A percentile compares a stretch with the other conserved stretches of the same genome.
Evolutionary conservation across 1,140 invertebrate species (phyloP).

Genomic region (Solenopsis invicta): DNA sequence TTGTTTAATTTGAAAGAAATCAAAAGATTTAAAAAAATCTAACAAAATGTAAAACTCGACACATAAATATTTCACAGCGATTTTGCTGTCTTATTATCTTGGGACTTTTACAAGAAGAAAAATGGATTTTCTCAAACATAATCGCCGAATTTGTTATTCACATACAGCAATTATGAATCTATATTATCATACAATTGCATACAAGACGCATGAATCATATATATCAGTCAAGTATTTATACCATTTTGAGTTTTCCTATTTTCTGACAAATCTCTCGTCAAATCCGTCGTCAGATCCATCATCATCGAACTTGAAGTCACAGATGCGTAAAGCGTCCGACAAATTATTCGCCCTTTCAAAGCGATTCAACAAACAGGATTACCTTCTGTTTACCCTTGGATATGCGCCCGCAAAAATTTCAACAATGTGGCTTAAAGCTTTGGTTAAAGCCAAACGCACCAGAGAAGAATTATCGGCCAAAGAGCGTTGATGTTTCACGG

Average conservation of each 20-base stretch:
- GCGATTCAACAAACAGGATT: constrained; percentile 13
- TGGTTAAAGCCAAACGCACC: not conserved
- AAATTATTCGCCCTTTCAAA: constrained; percentile 3
- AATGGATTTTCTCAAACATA: constrained; percentile 1
- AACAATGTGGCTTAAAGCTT: not conserved
- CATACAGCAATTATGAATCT: not conserved
- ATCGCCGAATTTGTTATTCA: constrained; percentile 7
- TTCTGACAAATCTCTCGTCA: not conserved
- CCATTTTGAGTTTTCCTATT: not conserved
- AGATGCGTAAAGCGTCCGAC: not conserved
- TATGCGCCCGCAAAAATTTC: not conserved
- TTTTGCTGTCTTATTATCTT: not conserved
- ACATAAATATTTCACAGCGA: constrained; percentile 11
- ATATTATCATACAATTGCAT: constrained; percentile 24
- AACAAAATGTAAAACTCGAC: not conserved
- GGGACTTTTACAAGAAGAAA: not conserved
- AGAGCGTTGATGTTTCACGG: constrained; percentile 31
- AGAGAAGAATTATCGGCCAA: not conserved
- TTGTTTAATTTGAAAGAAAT: not conserved
- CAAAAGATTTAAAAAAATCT: not conserved
- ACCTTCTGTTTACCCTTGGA: constrained; percentile 26
- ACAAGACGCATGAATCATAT: not conserved
- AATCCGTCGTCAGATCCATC: not conserved
- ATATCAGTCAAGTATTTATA: not conserved
- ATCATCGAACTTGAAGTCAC: not conserved